phyloP scores from a whole-genome alignment of 2,888 invertebrate genomes.

The Ectropis crepuscularia region DNA sequence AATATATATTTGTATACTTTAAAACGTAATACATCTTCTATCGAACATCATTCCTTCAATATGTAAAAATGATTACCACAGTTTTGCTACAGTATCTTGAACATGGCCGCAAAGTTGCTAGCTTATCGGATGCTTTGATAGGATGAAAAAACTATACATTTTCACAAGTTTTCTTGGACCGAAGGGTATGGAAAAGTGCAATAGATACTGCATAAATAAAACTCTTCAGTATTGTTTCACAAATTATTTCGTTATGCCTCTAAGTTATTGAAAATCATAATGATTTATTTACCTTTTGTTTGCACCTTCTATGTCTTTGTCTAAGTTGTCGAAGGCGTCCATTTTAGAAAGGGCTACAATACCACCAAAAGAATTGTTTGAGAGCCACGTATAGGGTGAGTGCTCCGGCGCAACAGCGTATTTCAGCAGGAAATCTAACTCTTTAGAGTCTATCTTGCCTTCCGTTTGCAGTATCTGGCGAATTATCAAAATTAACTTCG shows the following conservation, averaged over 20 bases:
- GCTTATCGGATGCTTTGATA: too few species aligned
- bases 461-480: constrained; percentile 73
- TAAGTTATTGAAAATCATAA: constrained; percentile 62
- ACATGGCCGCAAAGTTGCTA: too few species aligned
- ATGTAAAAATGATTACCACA: too few species aligned
- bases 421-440: constrained; percentile 94
- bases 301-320: constrained; percentile 96
- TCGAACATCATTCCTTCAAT: too few species aligned
- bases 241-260: constrained; percentile 96
- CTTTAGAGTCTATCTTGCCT: constrained; percentile 88
- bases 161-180: too few species aligned
- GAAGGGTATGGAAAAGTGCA: too few species aligned
- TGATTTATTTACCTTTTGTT: constrained; percentile 85
- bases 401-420: constrained; percentile 91
- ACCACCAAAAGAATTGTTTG: constrained; percentile 92
- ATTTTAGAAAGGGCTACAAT: constrained; percentile 90
- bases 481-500: background rate
- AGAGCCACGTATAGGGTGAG: constrained; percentile 93
- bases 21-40: too few species aligned
- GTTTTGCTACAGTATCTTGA: too few species aligned
- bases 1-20: background rate
- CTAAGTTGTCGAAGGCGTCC: constrained; percentile 92
- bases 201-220: too few species aligned
- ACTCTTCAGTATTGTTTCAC: constrained; percentile 88
- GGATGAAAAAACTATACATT: too few species aligned